Evolutionary conservation across 2,113 vertebrate species (phyloP).

Genomic region (Brachypodius melanocephalos): DNA sequence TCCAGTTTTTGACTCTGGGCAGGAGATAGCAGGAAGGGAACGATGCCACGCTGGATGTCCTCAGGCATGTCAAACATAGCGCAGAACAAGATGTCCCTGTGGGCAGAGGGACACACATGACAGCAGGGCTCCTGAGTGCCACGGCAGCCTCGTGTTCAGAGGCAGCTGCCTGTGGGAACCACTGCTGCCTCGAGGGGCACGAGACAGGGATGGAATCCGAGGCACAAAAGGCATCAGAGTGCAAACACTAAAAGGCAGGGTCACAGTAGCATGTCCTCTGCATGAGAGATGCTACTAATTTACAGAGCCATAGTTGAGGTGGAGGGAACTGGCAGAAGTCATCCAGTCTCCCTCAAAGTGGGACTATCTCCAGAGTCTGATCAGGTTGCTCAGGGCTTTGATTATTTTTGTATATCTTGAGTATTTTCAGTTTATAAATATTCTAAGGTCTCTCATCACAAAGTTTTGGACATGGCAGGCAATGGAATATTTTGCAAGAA

Average conservation of each 20-base stretch:
- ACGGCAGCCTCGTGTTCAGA: neutral
- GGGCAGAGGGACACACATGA: neutral
- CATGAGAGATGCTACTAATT: neutral
- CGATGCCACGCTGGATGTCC: neutral
- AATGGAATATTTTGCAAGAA: neutral
- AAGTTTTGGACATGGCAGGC: neutral
- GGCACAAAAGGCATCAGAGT: neutral
- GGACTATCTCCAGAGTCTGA: neutral
- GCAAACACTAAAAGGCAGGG: neutral
- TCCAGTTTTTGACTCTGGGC: neutral
- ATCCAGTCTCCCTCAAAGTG: neutral
- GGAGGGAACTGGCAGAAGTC: neutral
- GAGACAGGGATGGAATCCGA: neutral
- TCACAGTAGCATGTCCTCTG: neutral
- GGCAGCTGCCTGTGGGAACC: neutral
- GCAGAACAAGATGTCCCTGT: neutral
- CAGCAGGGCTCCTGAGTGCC: neutral
- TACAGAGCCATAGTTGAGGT: neutral
- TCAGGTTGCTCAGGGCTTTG: neutral
- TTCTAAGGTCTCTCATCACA: neutral
- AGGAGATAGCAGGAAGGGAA: neutral
- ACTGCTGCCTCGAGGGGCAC: neutral
- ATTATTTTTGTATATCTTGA: neutral
- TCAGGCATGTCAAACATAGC: neutral
- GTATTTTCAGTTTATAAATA: neutral